Evolutionary conservation across 2,888 invertebrate genomes (phyloP), one percentile per base, ranked within the genome.

Genomic region (Mechanitis mazaeus): DNA sequence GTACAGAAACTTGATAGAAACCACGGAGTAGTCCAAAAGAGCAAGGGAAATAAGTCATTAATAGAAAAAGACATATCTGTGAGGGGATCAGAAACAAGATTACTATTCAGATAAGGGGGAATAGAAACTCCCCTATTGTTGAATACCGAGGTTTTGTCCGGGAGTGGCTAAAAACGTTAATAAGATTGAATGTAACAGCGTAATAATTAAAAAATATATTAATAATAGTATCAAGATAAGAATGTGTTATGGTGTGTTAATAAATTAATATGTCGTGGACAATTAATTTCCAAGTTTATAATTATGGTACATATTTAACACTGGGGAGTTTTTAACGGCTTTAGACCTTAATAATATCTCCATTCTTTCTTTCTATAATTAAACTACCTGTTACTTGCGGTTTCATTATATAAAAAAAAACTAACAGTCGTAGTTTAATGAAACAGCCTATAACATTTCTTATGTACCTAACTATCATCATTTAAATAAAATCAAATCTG

Each of bases 41-140:
- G 60, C 64, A 77, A 76, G 79, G 78, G 82, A 78, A 82, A 78
- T 82, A 80, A 81, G 83, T 85, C 84, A 87, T 87, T 86, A 87
- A 85, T 85, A 84, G 81, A 83, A 83, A 76, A 83, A 81, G 81
- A 79, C 77, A 73, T 86, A 86, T 86, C 85, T 75, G 75, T 72
- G 70, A 72, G 77, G 79, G 81, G 83, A 83, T 85, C 85, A 62
- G 64, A 64, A 71, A 76, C 75, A 73, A 75, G 81, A 83, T 81
- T 71, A 69, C 69, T 67, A 58, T 54, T 55, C 56, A 47, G 75
- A 76, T 78, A 77, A 73, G 64, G 63, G 55, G 60, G 59, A 58
- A 66, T 62, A 62, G 68, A 64, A 66, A 55, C 50, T 64, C 61
- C 61, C 65, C 62, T 53, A 60, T 64, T 61, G 63, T 64, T 55